phyloP scores from a whole-genome alignment of 2,113 vertebrate species.

The Cyanoderma ruficeps region DNA sequence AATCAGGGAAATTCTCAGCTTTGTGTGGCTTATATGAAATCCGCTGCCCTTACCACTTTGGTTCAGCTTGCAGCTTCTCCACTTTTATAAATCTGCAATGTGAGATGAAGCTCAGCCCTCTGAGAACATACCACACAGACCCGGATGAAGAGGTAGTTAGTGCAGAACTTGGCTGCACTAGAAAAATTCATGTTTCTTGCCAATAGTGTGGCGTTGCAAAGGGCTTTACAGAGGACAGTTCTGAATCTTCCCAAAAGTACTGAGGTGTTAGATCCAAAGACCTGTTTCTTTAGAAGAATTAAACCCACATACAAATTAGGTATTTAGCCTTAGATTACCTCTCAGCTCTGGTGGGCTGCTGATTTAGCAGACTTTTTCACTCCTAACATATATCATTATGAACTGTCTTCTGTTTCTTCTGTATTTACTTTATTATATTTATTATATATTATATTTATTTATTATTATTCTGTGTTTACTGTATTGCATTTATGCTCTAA shows the following conservation, averaged over 20 bases:
- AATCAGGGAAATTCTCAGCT: neutral
- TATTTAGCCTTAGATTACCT: neutral
- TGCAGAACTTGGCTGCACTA: neutral
- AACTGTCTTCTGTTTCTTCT: neutral
- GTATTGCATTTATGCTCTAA: neutral
- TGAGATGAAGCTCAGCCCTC: neutral
- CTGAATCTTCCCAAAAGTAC: neutral
- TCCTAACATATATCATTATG: neutral
- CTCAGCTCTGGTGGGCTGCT: neutral
- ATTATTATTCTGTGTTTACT: neutral
- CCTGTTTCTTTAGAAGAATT: neutral
- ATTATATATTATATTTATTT: no score
- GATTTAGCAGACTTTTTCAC: neutral
- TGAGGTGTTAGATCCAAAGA: neutral
- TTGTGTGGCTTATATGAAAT: neutral
- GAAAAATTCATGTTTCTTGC: neutral
- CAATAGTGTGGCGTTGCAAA: neutral
- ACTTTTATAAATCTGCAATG: neutral
- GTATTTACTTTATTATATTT: neutral
- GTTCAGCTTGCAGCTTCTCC: neutral
- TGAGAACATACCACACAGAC: neutral
- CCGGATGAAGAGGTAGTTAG: neutral
- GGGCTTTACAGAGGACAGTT: neutral
- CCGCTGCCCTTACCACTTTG: neutral
- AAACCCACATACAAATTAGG: neutral